Percentiles rank a stretch among this genome's conserved stretches.
These are phyloP conservation scores for Drosophila limbata DNA, from an alignment of 2,888 invertebrate genomes.

Conservation along the genomic window DNA sequence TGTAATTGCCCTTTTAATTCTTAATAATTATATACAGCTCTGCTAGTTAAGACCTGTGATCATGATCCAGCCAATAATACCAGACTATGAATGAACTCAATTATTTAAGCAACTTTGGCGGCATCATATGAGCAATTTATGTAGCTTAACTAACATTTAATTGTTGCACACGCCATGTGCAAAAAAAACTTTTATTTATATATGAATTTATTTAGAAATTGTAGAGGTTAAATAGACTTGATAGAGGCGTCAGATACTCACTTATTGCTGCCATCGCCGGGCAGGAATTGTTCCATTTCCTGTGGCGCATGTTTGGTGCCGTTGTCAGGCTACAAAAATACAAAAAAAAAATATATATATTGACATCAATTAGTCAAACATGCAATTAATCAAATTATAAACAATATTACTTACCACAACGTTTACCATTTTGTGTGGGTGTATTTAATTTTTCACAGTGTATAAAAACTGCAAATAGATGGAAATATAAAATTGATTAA, in stretches of 20 bases:
- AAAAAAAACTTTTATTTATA: constrained; percentile 31
- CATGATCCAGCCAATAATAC: constrained; percentile 9
- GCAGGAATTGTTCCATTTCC: constrained; percentile 93
- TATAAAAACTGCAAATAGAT: constrained; percentile 34
- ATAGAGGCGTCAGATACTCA: constrained; percentile 62
- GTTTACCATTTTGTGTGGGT: constrained; percentile 80
- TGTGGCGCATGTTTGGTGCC: constrained; percentile 86
- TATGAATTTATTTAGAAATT: constrained; percentile 29
- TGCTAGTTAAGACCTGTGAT: constrained; percentile 24
- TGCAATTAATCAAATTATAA: constrained; percentile 5
- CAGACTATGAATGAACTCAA: constrained; percentile 4
- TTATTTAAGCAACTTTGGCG: constrained; percentile 32
- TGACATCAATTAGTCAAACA: constrained; percentile 19
- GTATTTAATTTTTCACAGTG: constrained; percentile 28
- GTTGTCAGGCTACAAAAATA: constrained; percentile 73
- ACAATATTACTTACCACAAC: constrained; percentile 75
- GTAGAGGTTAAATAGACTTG: constrained; percentile 3
- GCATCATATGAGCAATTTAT: constrained; percentile 39
- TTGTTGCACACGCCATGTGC: constrained; percentile 57
- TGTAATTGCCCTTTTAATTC: constrained; percentile 22
- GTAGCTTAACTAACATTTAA: constrained; percentile 52
- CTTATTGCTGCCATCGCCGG: constrained; percentile 87
- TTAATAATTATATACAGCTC: constrained; percentile 25
- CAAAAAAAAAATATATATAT: constrained; percentile 7
- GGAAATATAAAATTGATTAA: constrained; percentile 11